Conservation (phyloP, 2,113 vertebrate species). For the Pyxicephalus adspersus region DNA sequence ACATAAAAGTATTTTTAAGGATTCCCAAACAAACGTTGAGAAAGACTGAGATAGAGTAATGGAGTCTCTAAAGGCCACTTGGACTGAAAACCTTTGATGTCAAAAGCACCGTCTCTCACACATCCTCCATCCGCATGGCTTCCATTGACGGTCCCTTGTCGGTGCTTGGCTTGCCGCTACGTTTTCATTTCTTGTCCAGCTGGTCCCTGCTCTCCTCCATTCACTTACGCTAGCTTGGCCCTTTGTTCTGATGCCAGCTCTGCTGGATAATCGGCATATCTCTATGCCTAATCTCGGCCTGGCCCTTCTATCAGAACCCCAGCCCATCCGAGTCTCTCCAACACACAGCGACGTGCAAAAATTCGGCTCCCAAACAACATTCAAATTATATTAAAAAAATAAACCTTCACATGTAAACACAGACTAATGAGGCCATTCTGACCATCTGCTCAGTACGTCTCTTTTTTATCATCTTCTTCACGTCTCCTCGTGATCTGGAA, state of each 20-base stretch:
- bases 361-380: neutral
- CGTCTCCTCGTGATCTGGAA: too few relatives aligned
- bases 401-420: neutral
- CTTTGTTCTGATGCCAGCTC: neutral
- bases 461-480: neutral
- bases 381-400: neutral
- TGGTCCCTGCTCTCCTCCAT: neutral
- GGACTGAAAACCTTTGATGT: too few relatives aligned
- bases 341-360: neutral
- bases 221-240: neutral
- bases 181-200: slow-evolving; percentile 11
- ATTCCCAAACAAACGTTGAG: too few relatives aligned
- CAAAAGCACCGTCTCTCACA: neutral
- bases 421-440: neutral
- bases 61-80: too few relatives aligned
- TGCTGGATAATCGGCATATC: neutral
- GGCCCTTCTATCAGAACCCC: neutral
- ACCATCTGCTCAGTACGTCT: neutral
- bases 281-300: neutral
- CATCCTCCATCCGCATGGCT: too few relatives aligned
- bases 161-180: too few relatives aligned
- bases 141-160: too few relatives aligned
- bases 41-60: too few relatives aligned
- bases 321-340: neutral
- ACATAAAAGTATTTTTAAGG: too few relatives aligned